Base-by-base conservation (phyloP, 2,113 vertebrate species). In the Neodon shergylaensis region DNA sequence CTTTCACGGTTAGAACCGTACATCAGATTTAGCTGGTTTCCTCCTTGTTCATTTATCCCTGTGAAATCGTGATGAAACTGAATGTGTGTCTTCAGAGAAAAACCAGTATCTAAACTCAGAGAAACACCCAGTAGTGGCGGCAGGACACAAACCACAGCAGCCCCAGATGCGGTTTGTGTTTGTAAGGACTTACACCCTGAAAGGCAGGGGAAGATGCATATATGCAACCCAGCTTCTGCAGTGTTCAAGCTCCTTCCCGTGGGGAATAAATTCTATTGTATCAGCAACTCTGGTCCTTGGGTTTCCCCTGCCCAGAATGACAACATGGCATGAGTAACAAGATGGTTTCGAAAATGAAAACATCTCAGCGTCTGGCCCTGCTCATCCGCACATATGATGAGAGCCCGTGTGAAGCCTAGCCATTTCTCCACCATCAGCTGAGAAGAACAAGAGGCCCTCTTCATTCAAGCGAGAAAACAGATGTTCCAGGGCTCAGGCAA, bases 401-500 rank as follows among this genome's bases (percentile, higher is more conserved):
- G 31, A 33, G 82, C 82, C 61, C 16, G 3, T 28, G 14, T 74
- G 58, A 88, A 33, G 17, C 33, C 12, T 19, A 11, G 13, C 73
- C 61, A 17, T 68, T 83, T 94, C 78, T 96, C 52, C 61, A 16
- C 58, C 78, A 74, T 65, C 78, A 86, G 44, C 74, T 89, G 83
- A 96, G 94, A 92, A 92, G 78, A 88, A 22, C 0, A 26, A 61
- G 52, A 16, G 24, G 49, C 17, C 31, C 78, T 78, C 82, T 78
- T 78, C 42, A 54, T 14, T 84, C 33, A 10, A 83, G 47, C 6
- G 8, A 44, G 42, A 76, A 88, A 93, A 96, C 82, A 94, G 88
- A 85, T 96, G 77, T 33, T 54, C 82, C 92, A 95, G 91, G 85
- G 95, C 94, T 92, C 44, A 90, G 91, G 39, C 89, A 96, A 92